Percentiles rank a stretch among this genome's conserved stretches.
These are phyloP conservation scores for Bubalus kerabau DNA, from an alignment of 2,113 vertebrate genomes.

Conservation along the genomic window DNA sequence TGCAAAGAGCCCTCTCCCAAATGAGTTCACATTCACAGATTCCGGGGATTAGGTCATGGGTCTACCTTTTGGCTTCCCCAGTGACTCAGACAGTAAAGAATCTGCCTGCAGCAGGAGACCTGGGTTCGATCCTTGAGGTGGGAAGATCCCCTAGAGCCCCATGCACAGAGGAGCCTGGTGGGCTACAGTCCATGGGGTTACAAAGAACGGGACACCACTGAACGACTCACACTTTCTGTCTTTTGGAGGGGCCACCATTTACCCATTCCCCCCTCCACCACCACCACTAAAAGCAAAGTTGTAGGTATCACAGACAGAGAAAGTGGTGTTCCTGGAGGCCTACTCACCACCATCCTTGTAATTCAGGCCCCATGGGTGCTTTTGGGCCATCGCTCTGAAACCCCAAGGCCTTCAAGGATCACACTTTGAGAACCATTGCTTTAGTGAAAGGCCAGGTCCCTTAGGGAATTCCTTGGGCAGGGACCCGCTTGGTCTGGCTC, in stretches of 20 bases:
- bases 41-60: background rate
- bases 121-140: too few species aligned
- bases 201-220: background rate
- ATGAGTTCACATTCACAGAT: background rate
- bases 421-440: background rate
- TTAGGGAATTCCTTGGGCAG: background rate
- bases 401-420: background rate
- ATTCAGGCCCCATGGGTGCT: background rate
- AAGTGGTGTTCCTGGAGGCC: too few species aligned
- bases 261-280: background rate
- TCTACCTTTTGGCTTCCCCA: background rate
- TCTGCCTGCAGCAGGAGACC: background rate
- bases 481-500: background rate
- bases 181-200: background rate
- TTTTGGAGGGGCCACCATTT: background rate
- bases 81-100: background rate
- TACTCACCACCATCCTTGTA: background rate
- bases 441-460: background rate
- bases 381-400: background rate
- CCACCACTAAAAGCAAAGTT: background rate
- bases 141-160: background rate
- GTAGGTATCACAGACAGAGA: background rate
- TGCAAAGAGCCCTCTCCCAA: background rate
- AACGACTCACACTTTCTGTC: background rate
- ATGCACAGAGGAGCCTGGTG: background rate